phyloP scores from a whole-genome alignment of 2,113 vertebrate genomes.

The Enhydra lutris region DNA sequence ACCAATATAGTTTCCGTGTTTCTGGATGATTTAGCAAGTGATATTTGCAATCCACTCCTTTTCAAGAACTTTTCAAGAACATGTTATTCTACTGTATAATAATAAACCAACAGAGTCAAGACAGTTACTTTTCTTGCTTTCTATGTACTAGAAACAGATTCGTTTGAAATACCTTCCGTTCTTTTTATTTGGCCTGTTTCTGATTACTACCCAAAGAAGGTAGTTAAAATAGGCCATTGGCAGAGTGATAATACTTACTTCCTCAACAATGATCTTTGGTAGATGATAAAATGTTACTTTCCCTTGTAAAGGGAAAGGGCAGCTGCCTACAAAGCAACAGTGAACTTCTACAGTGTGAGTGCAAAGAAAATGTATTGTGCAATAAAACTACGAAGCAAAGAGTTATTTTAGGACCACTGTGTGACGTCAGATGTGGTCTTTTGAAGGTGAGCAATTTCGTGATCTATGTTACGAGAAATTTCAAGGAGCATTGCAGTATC shows the following conservation, averaged over 20 bases:
- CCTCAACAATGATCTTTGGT: constrained; percentile 52
- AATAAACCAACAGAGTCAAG: neutral
- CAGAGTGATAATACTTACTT: constrained; percentile 65
- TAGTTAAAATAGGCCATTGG: constrained; percentile 57
- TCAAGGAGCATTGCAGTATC: constrained; percentile 65
- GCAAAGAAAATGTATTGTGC: constrained; percentile 66
- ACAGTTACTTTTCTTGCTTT: neutral
- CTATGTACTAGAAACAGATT: constrained; percentile 47
- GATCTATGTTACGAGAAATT: constrained; percentile 74
- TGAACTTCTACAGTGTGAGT: constrained; percentile 67
- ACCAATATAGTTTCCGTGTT: neutral
- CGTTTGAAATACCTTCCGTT: constrained; percentile 14
- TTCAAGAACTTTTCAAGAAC: constrained; percentile 17
- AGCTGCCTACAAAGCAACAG: constrained; percentile 66
- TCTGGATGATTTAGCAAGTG: neutral
- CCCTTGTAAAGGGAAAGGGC: constrained; percentile 73
- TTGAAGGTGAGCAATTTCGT: constrained; percentile 79
- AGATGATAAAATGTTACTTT: constrained; percentile 63
- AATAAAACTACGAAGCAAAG: constrained; percentile 58
- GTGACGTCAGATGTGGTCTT: constrained; percentile 77
- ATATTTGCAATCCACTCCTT: neutral
- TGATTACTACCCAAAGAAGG: constrained; percentile 12
- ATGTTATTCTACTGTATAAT: neutral
- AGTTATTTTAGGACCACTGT: constrained; percentile 64
- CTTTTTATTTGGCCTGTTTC: neutral